Evolutionary conservation across 2,797 vertebrate genomes (phyloP).

Genomic region (Garrulus glandarius): DNA sequence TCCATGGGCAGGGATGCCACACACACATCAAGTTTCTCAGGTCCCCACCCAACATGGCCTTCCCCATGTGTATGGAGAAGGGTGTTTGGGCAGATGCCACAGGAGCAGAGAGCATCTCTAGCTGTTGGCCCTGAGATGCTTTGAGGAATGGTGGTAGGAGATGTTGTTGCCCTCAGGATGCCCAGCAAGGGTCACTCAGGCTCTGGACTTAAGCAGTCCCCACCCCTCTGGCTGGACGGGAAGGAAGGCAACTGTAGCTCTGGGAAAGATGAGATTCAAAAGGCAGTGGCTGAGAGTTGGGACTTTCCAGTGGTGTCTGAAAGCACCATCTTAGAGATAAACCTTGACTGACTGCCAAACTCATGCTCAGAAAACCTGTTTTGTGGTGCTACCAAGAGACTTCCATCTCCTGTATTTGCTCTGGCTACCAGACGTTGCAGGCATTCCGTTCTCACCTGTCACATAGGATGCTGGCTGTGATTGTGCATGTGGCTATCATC

Average conservation of each 20-base stretch:
- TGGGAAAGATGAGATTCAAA: not conserved
- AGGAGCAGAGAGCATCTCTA: not conserved
- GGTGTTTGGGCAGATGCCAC: not conserved
- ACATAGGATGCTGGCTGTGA: not conserved
- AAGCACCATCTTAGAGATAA: not conserved
- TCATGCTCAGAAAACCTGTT: not conserved
- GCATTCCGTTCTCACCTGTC: not conserved
- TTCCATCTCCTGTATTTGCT: not conserved
- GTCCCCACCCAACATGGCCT: not conserved
- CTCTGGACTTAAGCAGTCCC: not conserved
- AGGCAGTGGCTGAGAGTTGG: not conserved
- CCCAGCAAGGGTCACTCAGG: not conserved
- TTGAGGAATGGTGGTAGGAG: not conserved
- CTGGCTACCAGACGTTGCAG: not conserved
- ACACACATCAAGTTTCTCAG: not conserved
- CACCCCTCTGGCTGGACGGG: not conserved
- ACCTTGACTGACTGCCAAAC: not conserved
- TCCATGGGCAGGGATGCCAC: not conserved
- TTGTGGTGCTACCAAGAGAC: not conserved
- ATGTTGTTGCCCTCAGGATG: not conserved
- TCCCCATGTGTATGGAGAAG: not conserved
- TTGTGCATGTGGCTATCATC: fast-evolving
- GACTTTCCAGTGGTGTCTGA: not conserved
- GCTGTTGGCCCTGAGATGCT: not conserved
- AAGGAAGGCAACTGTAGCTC: not conserved